Evolutionary conservation across 92 coral and sea anemone genomes (phyloP), one percentile per base, ranked within the genome.

Genomic region (Umimayanthus chanpuru): DNA sequence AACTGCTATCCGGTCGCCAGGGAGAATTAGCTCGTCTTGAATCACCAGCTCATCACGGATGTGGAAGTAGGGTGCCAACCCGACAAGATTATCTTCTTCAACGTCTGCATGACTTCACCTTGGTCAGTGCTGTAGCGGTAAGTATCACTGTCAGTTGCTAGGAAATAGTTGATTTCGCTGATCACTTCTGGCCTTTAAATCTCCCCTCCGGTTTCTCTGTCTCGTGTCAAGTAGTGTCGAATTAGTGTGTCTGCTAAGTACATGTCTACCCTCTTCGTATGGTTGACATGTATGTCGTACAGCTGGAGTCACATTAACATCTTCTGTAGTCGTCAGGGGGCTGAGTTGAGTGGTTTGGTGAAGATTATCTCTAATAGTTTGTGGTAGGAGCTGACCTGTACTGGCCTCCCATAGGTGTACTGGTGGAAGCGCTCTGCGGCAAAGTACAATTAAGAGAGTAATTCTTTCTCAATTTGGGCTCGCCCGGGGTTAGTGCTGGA

Each of bases 221-320:
- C 82, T 8, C 44, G 21, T 7, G 82, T 78, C 18, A 47, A 41
- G 43, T 39, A 66, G 16, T 84, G 88, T 8, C 55, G 55, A 29
- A 47, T 64, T 56, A 84, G 88, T 6, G 79, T 84, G 88, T 84
- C 77, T 11, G 88, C 77, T 26, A 84, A 77, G 50, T 84, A 23
- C 44, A 84, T 64, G 12, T 82, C 77, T 53, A 23, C 5, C 66
- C 88, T 56, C 73, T 68, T 85, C 25, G 71, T 70, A 79, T 85
- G 67, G 28, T 39, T 66, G 9, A 85, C 80, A 72, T 44, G 14
- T 40, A 85, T 23, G 66, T 85, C 67, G 55, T 85, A 68, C 79
- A 30, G 21, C 29, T 85, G 88, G 32, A 66, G 67, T 38, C 88
- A 1, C 79, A n/a, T n/a, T n/a, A n/a, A n/a, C n/a, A n/a, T n/a